phyloP scores from a whole-genome alignment of 2,113 vertebrate species.

The Chloebia gouldiae region DNA sequence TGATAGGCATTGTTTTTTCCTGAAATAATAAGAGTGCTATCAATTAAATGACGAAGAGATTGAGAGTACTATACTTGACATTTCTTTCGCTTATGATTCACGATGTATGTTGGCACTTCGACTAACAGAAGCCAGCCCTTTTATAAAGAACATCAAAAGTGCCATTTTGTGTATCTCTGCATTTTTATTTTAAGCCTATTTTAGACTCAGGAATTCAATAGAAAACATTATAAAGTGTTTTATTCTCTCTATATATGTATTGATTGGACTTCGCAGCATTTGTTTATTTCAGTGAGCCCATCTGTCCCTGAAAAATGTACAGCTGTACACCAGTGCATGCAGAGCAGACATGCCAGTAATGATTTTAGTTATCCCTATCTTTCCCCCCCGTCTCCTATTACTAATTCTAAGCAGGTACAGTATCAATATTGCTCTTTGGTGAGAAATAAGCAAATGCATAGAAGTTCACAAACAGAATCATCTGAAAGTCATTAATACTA shows the following conservation, averaged over 20 bases:
- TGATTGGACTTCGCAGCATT: slow-evolving; percentile 56
- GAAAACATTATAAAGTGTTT: slow-evolving; percentile 47
- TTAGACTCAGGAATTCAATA: slow-evolving; percentile 30
- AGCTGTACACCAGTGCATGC: slow-evolving; percentile 28
- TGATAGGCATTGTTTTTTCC: slow-evolving; percentile 16
- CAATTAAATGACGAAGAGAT: slow-evolving; percentile 49
- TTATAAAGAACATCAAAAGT: slow-evolving; percentile 45
- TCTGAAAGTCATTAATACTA: slow-evolving; percentile 27
- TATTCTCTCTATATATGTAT: slow-evolving; percentile 19
- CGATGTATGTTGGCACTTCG: slow-evolving; percentile 43
- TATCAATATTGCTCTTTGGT: slow-evolving; percentile 44
- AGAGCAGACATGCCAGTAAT: slow-evolving; percentile 45
- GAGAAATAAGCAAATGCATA: slow-evolving; percentile 24
- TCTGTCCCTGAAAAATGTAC: slow-evolving; percentile 52
- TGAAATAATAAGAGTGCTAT: slow-evolving; percentile 21
- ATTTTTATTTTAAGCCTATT: slow-evolving; percentile 56
- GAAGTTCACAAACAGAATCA: slow-evolving; percentile 25
- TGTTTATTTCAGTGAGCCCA: slow-evolving; percentile 60
- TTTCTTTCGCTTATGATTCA: slow-evolving; percentile 45
- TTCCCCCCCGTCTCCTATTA: not conserved
- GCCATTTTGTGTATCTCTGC: slow-evolving; percentile 30
- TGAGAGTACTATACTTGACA: slow-evolving; percentile 15
- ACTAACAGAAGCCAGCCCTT: slow-evolving; percentile 43
- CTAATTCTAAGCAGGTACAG: slow-evolving; percentile 65
- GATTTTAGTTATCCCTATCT: slow-evolving; percentile 38